phyloP scores from a whole-genome alignment of 2,113 vertebrate genomes.

The Uropsilus gracilis region DNA sequence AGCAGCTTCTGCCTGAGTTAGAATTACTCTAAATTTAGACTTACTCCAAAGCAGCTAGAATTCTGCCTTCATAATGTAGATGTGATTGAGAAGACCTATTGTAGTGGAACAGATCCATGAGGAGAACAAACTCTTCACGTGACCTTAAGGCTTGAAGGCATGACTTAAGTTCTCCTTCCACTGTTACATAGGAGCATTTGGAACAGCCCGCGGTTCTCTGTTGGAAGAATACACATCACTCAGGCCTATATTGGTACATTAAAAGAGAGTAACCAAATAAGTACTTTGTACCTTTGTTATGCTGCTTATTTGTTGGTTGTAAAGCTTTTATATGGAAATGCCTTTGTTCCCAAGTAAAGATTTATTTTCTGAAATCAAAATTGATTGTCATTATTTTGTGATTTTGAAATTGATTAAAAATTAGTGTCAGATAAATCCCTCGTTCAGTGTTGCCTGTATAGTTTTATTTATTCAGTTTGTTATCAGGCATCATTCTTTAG shows the following conservation, averaged over 20 bases:
- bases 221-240: not conserved
- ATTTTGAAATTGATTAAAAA: conserved; percentile 19
- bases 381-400: not conserved
- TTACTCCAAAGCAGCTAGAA: conserved; percentile 50
- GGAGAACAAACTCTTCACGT: conserved; percentile 57
- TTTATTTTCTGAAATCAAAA: conserved; percentile 45
- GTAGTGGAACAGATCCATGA: conserved; percentile 55
- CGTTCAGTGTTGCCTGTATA: not conserved
- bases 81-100: conserved; percentile 44
- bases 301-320: not conserved
- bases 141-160: conserved; percentile 83
- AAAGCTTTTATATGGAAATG: not conserved
- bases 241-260: not conserved
- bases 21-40: not conserved
- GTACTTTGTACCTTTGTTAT: not conserved
- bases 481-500: not conserved
- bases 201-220: not conserved
- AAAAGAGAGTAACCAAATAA: not conserved
- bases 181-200: not conserved
- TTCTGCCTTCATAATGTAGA: conserved; percentile 46
- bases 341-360: conserved; percentile 35
- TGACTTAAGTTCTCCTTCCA: not conserved
- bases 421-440: conserved; percentile 1
- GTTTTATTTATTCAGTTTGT: not conserved
- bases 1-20: not conserved